phyloP scores from a whole-genome alignment of 2,888 invertebrate species.

The Bugulina stolonifera region DNA sequence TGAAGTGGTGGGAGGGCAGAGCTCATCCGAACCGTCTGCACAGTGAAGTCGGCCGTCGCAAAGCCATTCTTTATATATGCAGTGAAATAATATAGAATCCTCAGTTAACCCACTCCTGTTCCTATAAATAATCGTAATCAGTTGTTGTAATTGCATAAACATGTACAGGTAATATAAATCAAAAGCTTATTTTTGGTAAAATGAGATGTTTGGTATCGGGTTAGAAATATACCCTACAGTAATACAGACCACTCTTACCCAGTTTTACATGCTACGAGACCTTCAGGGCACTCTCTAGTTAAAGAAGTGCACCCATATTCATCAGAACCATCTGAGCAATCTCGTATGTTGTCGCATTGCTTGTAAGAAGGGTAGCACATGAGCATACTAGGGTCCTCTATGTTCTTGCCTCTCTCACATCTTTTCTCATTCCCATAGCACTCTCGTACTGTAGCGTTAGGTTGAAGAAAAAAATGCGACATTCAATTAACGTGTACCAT shows the following conservation, averaged over 20 bases:
- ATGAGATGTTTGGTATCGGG: too few relatives aligned
- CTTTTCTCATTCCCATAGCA: not conserved
- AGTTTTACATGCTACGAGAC: not conserved
- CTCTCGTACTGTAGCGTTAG: not conserved
- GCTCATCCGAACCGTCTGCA: not conserved
- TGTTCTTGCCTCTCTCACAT: not conserved
- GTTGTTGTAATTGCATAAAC: too few relatives aligned
- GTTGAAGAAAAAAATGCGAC: too few relatives aligned
- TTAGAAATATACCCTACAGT: too few relatives aligned
- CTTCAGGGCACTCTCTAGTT: not conserved
- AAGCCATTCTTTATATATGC: not conserved
- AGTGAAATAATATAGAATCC: not conserved
- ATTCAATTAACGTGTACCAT: too few relatives aligned
- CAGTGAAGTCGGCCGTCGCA: not conserved
- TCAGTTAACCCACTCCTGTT: not conserved
- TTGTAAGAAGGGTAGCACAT: not conserved
- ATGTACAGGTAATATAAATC: too few relatives aligned
- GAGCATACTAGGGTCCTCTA: not conserved
- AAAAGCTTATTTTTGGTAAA: too few relatives aligned
- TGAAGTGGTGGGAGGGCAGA: not conserved
- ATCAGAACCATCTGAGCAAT: slow-evolving; percentile 24
- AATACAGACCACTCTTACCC: too few relatives aligned
- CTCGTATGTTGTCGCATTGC: not conserved
- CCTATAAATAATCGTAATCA: too few relatives aligned
- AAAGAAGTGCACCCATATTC: not conserved